phyloP scores from a whole-genome alignment of 2,888 invertebrate species.

The Drosophila macrothrix region DNA sequence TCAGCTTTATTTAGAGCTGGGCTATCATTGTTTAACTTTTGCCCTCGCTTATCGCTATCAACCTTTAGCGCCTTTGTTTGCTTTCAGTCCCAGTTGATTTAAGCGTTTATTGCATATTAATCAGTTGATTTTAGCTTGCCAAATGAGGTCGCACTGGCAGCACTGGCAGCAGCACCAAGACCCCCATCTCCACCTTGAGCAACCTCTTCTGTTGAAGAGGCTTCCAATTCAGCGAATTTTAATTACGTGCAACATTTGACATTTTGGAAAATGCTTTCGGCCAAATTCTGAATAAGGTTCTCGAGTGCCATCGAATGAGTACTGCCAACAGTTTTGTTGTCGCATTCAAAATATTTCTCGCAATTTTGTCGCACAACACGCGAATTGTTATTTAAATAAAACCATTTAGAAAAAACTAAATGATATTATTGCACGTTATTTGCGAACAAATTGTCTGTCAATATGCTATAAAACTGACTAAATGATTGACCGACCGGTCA shows the following conservation, averaged over 20 bases:
- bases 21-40: conserved; percentile 51
- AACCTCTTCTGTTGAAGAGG: conserved; percentile 10
- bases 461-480: conserved; percentile 72
- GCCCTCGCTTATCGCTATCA: conserved; percentile 51
- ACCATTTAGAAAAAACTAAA: conserved; percentile 37
- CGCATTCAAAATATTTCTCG: conserved; percentile 38
- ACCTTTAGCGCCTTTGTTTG: conserved; percentile 50
- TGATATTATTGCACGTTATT: conserved; percentile 53
- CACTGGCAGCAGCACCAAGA: conserved; percentile 5
- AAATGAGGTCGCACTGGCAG: conserved; percentile 33
- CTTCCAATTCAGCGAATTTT: conserved; percentile 72
- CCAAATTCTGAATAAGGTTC: conserved; percentile 58
- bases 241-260: conserved; percentile 75
- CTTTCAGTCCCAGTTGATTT: conserved; percentile 31
- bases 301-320: conserved; percentile 27
- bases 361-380: conserved; percentile 48
- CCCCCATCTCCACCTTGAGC: not conserved
- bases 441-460: conserved; percentile 65
- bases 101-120: conserved; percentile 60
- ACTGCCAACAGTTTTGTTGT: conserved; percentile 46
- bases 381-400: conserved; percentile 32
- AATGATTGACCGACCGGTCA: conserved; percentile 65
- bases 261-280: conserved; percentile 29
- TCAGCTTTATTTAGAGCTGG: conserved; percentile 24
- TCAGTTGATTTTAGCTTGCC: conserved; percentile 41